Evolutionary conservation across 92 coral and sea anemone genomes (phyloP).

Genomic region (Heteractis magnifica): DNA sequence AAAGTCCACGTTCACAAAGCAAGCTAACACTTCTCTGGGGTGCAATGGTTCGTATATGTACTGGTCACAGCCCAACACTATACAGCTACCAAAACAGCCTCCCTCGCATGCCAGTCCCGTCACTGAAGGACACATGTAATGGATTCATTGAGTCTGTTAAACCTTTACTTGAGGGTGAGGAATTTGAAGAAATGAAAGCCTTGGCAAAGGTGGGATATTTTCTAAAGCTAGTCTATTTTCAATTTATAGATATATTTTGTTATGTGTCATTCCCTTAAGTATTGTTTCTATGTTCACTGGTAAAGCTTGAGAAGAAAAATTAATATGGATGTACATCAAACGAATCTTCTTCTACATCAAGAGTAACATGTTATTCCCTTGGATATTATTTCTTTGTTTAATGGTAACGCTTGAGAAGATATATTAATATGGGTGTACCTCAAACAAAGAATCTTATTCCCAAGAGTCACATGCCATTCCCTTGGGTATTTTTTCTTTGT

Average conservation of each 20-base stretch:
- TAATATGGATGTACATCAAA: no score
- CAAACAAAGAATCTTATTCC: no score
- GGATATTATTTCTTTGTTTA: no score
- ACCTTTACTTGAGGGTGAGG: conserved; percentile 63
- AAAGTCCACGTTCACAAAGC: conserved; percentile 91
- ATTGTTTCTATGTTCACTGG: neutral
- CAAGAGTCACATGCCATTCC: no score
- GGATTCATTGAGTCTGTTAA: conserved; percentile 74
- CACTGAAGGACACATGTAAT: conserved; percentile 74
- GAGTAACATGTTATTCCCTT: no score
- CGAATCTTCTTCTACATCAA: no score
- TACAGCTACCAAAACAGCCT: conserved; percentile 95
- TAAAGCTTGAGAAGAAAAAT: no score
- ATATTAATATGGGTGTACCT: no score
- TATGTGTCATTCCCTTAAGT: neutral
- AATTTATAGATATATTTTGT: no score
- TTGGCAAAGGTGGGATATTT: conserved; percentile 67
- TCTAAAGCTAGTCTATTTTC: no score
- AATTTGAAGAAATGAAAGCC: conserved; percentile 81
- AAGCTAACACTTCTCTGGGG: conserved; percentile 88
- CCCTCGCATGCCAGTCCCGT: conserved; percentile 96
- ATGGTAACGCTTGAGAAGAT: no score
- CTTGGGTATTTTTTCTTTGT: no score
- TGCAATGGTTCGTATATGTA: conserved; percentile 66
- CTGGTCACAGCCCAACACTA: conserved; percentile 84